Conservation (phyloP, 2,797 vertebrate genomes). For the Coreius guichenoti region DNA sequence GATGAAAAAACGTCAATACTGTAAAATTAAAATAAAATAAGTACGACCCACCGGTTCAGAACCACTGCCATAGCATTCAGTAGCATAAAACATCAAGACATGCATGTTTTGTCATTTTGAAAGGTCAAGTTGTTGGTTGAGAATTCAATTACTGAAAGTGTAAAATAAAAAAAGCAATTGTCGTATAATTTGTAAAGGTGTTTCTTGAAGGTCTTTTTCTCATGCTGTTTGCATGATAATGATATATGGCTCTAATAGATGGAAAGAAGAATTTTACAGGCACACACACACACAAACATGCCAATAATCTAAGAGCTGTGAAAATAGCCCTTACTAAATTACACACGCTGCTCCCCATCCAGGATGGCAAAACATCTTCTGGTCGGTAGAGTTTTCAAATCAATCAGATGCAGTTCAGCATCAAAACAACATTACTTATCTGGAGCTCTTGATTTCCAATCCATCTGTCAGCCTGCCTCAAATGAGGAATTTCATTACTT, state of each 20-base stretch:
- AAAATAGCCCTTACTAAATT: slow-evolving; percentile 55
- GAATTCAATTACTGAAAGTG: slow-evolving; percentile 31
- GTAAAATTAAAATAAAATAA: slow-evolving; percentile 9
- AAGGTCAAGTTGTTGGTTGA: slow-evolving; percentile 30
- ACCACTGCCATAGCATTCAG: background rate
- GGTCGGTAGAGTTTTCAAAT: slow-evolving; percentile 79
- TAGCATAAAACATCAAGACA: background rate
- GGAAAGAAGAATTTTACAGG: slow-evolving; percentile 7
- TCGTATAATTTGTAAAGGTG: slow-evolving; percentile 6
- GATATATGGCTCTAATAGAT: slow-evolving; percentile 27
- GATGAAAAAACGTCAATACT: slow-evolving; percentile 9
- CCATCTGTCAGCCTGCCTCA: slow-evolving; percentile 79
- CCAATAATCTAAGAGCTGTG: slow-evolving; percentile 1
- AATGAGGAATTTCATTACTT: slow-evolving; percentile 85
- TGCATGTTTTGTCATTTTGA: slow-evolving; percentile 16
- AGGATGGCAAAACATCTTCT: slow-evolving; percentile 63
- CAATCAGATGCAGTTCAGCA: slow-evolving; percentile 78
- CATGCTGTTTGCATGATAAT: slow-evolving; percentile 32
- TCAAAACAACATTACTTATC: slow-evolving; percentile 86
- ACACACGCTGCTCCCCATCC: slow-evolving; percentile 68
- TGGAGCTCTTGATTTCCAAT: slow-evolving; percentile 83
- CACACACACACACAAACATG: background rate
- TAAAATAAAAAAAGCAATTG: slow-evolving; percentile 37
- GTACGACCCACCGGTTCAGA: background rate
- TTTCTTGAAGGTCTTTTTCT: slow-evolving; percentile 34